Base-by-base conservation (phyloP, 1,140 invertebrate genomes). In the Diorhabda sublineata region DNA sequence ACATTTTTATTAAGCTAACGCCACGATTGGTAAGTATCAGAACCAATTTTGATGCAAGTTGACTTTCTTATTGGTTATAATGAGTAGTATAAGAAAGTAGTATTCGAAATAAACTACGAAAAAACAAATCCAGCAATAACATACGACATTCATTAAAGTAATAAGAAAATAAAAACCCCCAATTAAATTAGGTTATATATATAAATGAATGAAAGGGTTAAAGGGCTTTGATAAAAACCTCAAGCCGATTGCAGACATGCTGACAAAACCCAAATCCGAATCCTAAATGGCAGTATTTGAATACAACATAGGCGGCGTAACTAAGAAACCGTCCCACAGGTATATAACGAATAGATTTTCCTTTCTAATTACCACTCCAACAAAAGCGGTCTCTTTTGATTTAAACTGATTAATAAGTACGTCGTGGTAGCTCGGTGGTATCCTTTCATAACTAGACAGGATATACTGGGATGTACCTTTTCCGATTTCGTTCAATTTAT, bases 231-330 rank as follows among this genome's bases (percentile, higher is more conserved):
- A 62, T 62, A 62, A n/a, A 62, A 62, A 62, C 61, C 61, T 44
- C 61, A 62, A 62, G 61, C 61, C 45, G 61, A 62, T 62, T 62
- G 61, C 61, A 43, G 61, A 45, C 61, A 62, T 62, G 47, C 47
- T 52, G 47, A 52, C 47, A 52, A 52, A 52, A 52, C 47, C 47
- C 47, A 4, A 52, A 52, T n/a, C 47, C 61, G 44, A 44, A 62
- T 62, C 42, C 43, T 62, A 62, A 62, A 62, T 62, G 61, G 61
- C 61, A 42, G 61, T 62, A 62, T 62, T 62, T 62, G 61, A 62
- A 62, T 62, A 45, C 43, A 44, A 11, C 61, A 44, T 44, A 62
- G 61, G 61, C 61, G 61, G 61, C 61, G 61, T 62, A 62, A 45
- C 61, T 62, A 62, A 62, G 61, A 62, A 62, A 62, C 61, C 61